Evolutionary conservation across 2,113 vertebrate species (phyloP).

Genomic region (Xenus cinereus): DNA sequence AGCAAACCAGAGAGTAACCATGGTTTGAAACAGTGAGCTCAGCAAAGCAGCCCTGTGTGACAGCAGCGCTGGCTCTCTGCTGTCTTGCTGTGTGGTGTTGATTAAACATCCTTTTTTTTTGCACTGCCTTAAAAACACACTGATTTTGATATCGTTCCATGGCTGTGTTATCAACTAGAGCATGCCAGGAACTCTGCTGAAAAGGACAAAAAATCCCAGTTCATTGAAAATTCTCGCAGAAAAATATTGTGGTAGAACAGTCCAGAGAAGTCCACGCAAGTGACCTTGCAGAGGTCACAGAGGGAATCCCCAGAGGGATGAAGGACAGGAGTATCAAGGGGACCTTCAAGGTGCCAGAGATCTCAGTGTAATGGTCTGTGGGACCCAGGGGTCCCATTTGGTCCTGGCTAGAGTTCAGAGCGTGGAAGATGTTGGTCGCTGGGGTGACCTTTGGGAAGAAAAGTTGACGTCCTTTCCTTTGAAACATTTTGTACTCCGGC

Average conservation of each 20-base stretch:
- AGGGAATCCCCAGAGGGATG: neutral
- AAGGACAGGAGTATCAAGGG: neutral
- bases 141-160: neutral
- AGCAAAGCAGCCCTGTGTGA: neutral
- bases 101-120: neutral
- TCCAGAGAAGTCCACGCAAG: neutral
- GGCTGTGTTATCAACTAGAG: neutral
- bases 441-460: neutral
- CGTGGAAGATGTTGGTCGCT: neutral
- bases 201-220: neutral
- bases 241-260: accelerated
- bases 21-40: neutral
- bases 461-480: neutral
- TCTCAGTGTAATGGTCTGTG: neutral
- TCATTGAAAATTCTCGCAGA: neutral
- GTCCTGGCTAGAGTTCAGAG: neutral
- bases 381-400: neutral
- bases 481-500: accelerated
- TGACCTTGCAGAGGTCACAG: neutral
- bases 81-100: neutral
- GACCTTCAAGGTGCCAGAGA: neutral
- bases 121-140: neutral
- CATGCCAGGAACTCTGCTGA: neutral
- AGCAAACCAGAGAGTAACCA: too few relatives aligned
- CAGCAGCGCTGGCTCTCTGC: neutral